Evolutionary conservation across 2,888 invertebrate species (phyloP).

Genomic region (Watsonalla cultraria): DNA sequence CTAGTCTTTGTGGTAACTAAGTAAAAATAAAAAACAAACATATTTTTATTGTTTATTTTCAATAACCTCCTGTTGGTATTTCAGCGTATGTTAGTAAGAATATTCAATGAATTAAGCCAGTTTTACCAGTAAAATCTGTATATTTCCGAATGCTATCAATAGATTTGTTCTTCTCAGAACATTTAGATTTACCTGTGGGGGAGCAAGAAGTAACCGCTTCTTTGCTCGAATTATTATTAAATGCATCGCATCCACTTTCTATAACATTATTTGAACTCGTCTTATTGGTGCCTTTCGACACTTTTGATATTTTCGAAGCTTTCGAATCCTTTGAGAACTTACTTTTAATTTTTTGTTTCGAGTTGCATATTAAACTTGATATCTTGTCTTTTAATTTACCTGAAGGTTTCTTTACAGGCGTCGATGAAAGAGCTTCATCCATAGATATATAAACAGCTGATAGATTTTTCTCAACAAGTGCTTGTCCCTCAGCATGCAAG

Average conservation of each 20-base stretch:
- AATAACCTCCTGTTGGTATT: background rate
- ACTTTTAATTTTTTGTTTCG: background rate
- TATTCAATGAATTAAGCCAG: too few relatives aligned
- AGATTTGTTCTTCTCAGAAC: background rate
- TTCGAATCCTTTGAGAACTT: background rate
- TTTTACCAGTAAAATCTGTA: background rate
- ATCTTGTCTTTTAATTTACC: background rate
- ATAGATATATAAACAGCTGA: background rate
- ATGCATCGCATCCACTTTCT: background rate
- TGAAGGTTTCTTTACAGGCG: background rate
- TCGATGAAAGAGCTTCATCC: background rate
- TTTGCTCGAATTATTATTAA: background rate
- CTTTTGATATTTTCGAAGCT: background rate
- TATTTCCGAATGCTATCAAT: background rate
- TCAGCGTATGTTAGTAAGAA: too few relatives aligned
- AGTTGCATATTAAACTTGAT: background rate
- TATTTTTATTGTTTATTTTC: conserved; percentile 19
- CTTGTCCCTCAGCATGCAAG: background rate
- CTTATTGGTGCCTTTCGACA: background rate
- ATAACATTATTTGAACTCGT: background rate
- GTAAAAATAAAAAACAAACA: conserved; percentile 42
- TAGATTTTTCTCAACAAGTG: background rate
- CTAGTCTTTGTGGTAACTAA: conserved; percentile 68
- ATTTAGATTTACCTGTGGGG: background rate
- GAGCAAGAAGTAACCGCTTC: background rate